Evolutionary conservation across 1,140 invertebrate genomes (phyloP), one percentile per base, ranked within the genome.

Genomic region (Anthonomus grandis): DNA sequence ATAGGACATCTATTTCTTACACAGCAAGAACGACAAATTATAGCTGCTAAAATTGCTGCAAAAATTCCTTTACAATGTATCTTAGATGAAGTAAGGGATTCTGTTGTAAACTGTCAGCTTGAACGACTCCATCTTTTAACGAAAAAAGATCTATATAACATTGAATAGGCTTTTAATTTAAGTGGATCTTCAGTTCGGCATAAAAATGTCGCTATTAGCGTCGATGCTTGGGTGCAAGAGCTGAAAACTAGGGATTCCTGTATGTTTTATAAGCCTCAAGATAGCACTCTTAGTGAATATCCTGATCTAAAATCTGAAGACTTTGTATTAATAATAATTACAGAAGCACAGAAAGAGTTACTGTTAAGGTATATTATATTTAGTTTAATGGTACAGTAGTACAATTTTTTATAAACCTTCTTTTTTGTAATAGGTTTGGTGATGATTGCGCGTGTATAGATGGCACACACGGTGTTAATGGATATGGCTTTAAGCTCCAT

Each of bases 321-420:
- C 46, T 59, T 62, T 51, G 10, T 62, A 25, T 38, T 62, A 34
- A 50, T 59, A 36, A 59, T 62, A 3, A 62, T 60, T 51, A 60
- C 37, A 9, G 21, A 42, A 4, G 52, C 15, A 8, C 44, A 44
- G 24, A 25, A 25, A n/a, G 44, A 25, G 2, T 27, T 47, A 13
- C 36, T n/a, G n/a, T n/a, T n/a, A n/a, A n/a, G n/a, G n/a, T n/a
- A n/a, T n/a, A n/a, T n/a, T n/a, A n/a, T n/a, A n/a, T n/a, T n/a
- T n/a, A n/a, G n/a, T n/a, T n/a, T n/a, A n/a, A n/a, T n/a, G n/a
- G n/a, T n/a, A n/a, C n/a, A n/a, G n/a, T n/a, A n/a, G n/a, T n/a
- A n/a, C n/a, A n/a, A n/a, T n/a, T n/a, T n/a, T n/a, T n/a, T n/a
- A n/a, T n/a, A n/a, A n/a, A n/a, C n/a, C n/a, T n/a, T n/a, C n/a